Percentiles rank a stretch among this genome's conserved stretches.
Conservation (phyloP, 2,113 vertebrate species). For the Cololabis saira region DNA sequence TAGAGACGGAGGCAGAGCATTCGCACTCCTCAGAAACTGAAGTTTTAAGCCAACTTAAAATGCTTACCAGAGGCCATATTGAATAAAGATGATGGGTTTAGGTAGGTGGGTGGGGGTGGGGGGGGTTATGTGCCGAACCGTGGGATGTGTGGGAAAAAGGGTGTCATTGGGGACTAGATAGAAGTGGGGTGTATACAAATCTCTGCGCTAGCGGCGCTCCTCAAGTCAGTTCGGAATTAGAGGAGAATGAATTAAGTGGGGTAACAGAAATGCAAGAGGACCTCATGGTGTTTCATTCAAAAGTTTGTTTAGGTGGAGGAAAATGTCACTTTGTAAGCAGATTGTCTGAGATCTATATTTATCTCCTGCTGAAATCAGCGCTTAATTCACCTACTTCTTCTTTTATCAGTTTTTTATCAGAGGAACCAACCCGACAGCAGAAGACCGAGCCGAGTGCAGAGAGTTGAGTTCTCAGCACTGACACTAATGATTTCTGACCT, state of each 20-base stretch:
- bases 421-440: neutral
- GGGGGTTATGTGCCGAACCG: constrained; percentile 29
- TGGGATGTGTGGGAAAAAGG: constrained; percentile 58
- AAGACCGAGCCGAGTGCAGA: neutral
- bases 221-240: constrained; percentile 39
- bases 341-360: constrained; percentile 15
- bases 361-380: constrained; percentile 8
- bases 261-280: constrained; percentile 39
- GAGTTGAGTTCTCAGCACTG: constrained; percentile 33
- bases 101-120: constrained; percentile 38
- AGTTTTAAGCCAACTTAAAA: constrained; percentile 73
- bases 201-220: constrained; percentile 39
- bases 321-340: constrained; percentile 3
- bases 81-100: constrained; percentile 80
- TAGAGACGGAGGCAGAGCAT: constrained; percentile 20
- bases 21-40: constrained; percentile 33
- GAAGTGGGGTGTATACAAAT: constrained; percentile 54
- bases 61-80: constrained; percentile 71
- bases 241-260: constrained; percentile 34
- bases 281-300: constrained; percentile 18
- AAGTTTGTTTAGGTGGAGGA: constrained; percentile 20
- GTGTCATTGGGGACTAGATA: constrained; percentile 56
- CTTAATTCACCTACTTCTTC: constrained; percentile 25
- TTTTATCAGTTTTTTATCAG: constrained; percentile 19
- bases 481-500: constrained; percentile 71